Evolutionary conservation across 2,797 vertebrate genomes (phyloP).

Genomic region (Loris lydekkerianus): DNA sequence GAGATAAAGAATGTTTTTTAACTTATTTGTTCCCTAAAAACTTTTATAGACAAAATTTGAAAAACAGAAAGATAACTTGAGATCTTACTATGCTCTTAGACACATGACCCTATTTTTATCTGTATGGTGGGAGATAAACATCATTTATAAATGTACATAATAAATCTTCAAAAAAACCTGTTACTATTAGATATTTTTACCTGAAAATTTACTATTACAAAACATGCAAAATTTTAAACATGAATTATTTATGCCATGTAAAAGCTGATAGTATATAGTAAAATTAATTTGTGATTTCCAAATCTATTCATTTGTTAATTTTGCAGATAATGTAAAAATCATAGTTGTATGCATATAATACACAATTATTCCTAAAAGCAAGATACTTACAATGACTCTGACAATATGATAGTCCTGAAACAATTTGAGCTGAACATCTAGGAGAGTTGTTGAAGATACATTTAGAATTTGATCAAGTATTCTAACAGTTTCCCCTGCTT

Average conservation of each 20-base stretch:
- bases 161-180: neutral
- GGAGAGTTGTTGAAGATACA: neutral
- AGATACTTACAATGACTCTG: neutral
- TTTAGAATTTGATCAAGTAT: constrained; percentile 29
- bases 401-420: neutral
- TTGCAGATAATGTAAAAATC: neutral
- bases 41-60: neutral
- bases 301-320: neutral
- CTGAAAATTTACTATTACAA: constrained; percentile 21
- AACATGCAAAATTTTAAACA: neutral
- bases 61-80: neutral
- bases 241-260: neutral
- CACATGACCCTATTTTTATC: neutral
- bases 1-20: neutral
- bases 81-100: neutral
- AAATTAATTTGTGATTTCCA: neutral
- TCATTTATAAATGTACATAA: neutral
- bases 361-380: constrained; percentile 6
- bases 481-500: neutral
- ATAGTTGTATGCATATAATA: neutral
- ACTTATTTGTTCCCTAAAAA: neutral
- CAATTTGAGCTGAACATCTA: neutral
- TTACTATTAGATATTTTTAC: neutral
- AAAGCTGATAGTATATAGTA: neutral
- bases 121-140: constrained; percentile 16